These are phyloP conservation scores for Atherinomorus stipes DNA, from an alignment of 2,113 vertebrate species.

Conservation along the genomic window DNA sequence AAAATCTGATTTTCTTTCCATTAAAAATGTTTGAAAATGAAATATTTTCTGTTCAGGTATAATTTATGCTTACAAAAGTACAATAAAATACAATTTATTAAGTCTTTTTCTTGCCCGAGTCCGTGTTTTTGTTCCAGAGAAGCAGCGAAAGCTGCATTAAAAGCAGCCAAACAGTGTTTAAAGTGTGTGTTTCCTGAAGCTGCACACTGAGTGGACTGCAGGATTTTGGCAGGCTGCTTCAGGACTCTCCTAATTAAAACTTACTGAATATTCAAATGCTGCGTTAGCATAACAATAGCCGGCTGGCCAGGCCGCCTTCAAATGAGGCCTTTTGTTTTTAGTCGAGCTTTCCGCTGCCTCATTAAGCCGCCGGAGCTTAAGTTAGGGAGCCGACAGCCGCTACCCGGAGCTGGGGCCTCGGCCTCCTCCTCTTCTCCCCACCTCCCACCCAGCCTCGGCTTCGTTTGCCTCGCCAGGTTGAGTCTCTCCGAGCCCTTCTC, in stretches of 20 bases:
- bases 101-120: too few relatives aligned
- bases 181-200: constrained; percentile 51
- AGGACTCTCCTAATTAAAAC: constrained; percentile 78
- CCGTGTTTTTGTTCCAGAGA: too few relatives aligned
- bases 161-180: constrained; percentile 21
- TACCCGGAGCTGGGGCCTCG: constrained; percentile 64
- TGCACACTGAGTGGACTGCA: constrained; percentile 52
- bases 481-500: constrained; percentile 34
- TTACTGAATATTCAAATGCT: constrained; percentile 80
- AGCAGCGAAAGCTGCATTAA: constrained; percentile 13
- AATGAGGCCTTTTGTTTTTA: constrained; percentile 81
- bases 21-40: too few relatives aligned
- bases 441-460: constrained; percentile 25
- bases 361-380: constrained; percentile 76
- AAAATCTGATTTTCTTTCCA: too few relatives aligned
- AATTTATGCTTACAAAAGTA: too few relatives aligned
- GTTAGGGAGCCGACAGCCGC: constrained; percentile 75
- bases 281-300: constrained; percentile 79
- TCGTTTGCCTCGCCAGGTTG: constrained; percentile 46
- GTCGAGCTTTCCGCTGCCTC: constrained; percentile 73
- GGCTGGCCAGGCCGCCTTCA: constrained; percentile 68
- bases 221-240: constrained; percentile 69
- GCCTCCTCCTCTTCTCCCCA: constrained; percentile 26
- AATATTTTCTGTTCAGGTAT: too few relatives aligned
- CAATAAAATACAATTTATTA: too few relatives aligned